Percentiles rank a stretch among this genome's conserved stretches.
These are phyloP conservation scores for Panthera uncia DNA, from an alignment of 2,113 vertebrate genomes.

Conservation along the genomic window DNA sequence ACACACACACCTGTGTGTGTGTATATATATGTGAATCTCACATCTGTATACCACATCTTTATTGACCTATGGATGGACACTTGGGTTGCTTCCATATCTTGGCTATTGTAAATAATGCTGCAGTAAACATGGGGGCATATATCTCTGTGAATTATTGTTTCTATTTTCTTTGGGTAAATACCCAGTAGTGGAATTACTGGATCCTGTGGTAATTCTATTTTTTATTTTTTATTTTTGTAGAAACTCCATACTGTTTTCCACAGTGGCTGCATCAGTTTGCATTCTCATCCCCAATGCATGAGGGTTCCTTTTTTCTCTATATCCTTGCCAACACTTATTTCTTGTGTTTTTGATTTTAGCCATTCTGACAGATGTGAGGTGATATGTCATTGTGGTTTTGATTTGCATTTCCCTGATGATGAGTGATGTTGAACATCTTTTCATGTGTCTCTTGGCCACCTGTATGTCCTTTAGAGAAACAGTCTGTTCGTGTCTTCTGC, in stretches of 20 bases:
- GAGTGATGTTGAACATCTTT: not conserved
- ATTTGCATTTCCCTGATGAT: not conserved
- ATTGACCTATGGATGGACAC: not conserved
- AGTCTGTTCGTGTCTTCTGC: not conserved
- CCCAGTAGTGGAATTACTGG: not conserved
- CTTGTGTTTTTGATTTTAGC: not conserved
- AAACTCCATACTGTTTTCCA: not conserved
- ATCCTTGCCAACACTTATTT: not conserved
- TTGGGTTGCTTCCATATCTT: not conserved
- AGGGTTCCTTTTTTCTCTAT: not conserved
- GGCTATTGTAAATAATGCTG: not conserved
- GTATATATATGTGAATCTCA: too few species aligned
- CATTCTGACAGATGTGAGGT: not conserved
- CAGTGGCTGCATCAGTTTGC: not conserved
- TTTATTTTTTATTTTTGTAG: not conserved
- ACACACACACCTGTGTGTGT: not conserved
- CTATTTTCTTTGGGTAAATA: not conserved
- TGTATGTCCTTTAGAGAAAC: not conserved
- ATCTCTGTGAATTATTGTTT: not conserved
- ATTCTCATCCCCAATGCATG: not conserved
- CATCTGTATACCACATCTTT: not conserved
- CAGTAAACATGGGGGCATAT: not conserved
- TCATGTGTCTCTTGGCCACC: not conserved
- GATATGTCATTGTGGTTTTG: not conserved
- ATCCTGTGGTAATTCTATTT: not conserved